These are phyloP conservation scores for Accipiter virgatus DNA, from an alignment of 2,113 vertebrate species.

Conservation along the genomic window DNA sequence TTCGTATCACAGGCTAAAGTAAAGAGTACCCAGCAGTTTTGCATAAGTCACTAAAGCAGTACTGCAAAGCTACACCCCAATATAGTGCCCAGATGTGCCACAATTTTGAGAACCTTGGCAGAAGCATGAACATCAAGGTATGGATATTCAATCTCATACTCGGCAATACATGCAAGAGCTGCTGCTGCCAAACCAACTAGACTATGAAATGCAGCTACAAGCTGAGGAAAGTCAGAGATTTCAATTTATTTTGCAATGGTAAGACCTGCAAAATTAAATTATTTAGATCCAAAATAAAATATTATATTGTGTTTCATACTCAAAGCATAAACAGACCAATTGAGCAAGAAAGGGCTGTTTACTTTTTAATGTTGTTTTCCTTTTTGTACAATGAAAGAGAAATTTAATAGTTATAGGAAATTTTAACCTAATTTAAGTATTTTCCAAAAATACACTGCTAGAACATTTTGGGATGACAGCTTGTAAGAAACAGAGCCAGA, in stretches of 20 bases:
- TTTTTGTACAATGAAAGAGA: slow-evolving; percentile 52
- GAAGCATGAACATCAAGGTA: slow-evolving; percentile 72
- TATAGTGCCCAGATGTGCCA: slow-evolving; percentile 77
- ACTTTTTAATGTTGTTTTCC: slow-evolving; percentile 49
- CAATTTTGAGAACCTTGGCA: slow-evolving; percentile 70
- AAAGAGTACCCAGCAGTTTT: slow-evolving; percentile 71
- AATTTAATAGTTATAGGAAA: slow-evolving; percentile 61
- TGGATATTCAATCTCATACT: slow-evolving; percentile 77
- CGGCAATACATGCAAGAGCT: slow-evolving; percentile 68
- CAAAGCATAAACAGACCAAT: slow-evolving; percentile 58
- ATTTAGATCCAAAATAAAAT: slow-evolving; percentile 54
- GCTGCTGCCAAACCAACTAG: slow-evolving; percentile 77
- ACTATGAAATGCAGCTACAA: slow-evolving; percentile 82
- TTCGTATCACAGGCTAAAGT: background rate
- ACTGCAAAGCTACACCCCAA: slow-evolving; percentile 76
- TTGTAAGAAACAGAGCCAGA: slow-evolving; percentile 21
- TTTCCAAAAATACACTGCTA: slow-evolving; percentile 43
- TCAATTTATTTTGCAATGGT: slow-evolving; percentile 81
- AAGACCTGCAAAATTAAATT: slow-evolving; percentile 70
- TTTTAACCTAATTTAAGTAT: slow-evolving; percentile 64
- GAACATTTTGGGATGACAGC: slow-evolving; percentile 32
- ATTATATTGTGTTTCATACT: slow-evolving; percentile 58
- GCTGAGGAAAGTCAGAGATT: slow-evolving; percentile 79
- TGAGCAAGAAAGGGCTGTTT: slow-evolving; percentile 60
- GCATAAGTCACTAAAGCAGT: slow-evolving; percentile 74